Evolutionary conservation across 2,888 invertebrate genomes (phyloP).

Genomic region (Mesorhabditis spiculigera): DNA sequence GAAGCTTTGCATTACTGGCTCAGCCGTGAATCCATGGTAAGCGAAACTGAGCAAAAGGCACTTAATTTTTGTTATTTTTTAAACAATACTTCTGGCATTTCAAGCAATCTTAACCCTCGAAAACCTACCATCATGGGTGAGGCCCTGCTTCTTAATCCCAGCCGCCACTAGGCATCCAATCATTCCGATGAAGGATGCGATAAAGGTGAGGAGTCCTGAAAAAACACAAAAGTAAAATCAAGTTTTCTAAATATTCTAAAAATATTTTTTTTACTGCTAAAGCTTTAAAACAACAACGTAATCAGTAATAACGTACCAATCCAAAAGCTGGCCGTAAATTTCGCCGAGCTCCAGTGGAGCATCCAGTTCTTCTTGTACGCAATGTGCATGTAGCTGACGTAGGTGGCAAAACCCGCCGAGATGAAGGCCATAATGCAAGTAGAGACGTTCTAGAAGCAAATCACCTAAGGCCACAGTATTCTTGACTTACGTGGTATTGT

Average conservation of each 20-base stretch:
- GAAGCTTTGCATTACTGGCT: too few relatives aligned
- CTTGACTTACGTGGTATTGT: slow-evolving; percentile 36
- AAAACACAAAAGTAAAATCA: neutral
- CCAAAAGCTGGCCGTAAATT: slow-evolving; percentile 28
- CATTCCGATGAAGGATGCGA: slow-evolving; percentile 44
- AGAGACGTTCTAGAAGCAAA: slow-evolving; percentile 41
- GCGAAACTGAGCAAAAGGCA: too few relatives aligned
- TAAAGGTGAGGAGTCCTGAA: slow-evolving; percentile 28
- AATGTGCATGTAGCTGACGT: slow-evolving; percentile 47
- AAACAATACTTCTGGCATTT: too few relatives aligned
- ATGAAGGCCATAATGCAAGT: slow-evolving; percentile 46
- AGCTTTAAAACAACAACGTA: too few relatives aligned
- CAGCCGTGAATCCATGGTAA: too few relatives aligned
- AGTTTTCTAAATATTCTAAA: neutral
- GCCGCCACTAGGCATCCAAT: slow-evolving; percentile 41
- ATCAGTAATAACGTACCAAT: slow-evolving; percentile 27
- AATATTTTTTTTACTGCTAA: neutral
- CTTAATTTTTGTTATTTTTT: too few relatives aligned
- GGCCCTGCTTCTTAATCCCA: slow-evolving; percentile 40
- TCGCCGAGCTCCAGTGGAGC: slow-evolving; percentile 35
- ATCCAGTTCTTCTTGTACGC: slow-evolving; percentile 49
- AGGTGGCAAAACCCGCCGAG: slow-evolving; percentile 44
- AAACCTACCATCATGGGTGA: slow-evolving; percentile 28
- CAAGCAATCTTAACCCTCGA: neutral
- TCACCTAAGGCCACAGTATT: neutral